Percentiles rank a stretch among this genome's conserved stretches.
Conservation (phyloP, 2,113 vertebrate species). For the Enhydra lutris region DNA sequence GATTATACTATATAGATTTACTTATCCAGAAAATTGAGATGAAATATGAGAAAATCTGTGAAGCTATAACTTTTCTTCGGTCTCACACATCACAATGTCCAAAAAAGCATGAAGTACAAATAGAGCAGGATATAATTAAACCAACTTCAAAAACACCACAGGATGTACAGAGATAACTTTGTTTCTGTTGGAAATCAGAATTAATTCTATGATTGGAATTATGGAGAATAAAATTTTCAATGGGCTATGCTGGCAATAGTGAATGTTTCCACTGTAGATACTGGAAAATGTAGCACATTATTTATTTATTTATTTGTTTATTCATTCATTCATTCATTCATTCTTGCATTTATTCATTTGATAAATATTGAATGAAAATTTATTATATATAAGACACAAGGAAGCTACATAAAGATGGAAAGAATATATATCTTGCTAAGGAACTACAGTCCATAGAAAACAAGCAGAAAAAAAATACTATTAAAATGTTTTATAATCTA, state of each 20-base stretch:
- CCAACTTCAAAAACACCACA: not conserved
- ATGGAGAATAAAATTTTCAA: not conserved
- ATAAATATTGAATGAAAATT: not conserved
- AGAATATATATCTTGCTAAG: not conserved
- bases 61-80: not conserved
- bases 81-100: rapidly evolving
- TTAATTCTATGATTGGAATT: not conserved
- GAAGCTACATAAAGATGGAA: not conserved
- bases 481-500: not conserved
- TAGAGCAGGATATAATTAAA: not conserved
- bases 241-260: not conserved
- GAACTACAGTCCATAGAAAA: not conserved
- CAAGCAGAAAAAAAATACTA: not conserved
- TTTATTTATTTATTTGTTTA: not conserved
- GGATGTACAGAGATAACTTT: not conserved
- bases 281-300: not conserved
- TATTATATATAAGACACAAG: not conserved
- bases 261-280: not conserved
- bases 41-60: not conserved
- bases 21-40: not conserved
- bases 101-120: not conserved
- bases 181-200: not conserved
- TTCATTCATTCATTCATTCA: not conserved
- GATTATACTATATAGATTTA: not conserved
- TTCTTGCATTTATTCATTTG: not conserved